Evolutionary conservation across 2,888 invertebrate genomes (phyloP).

Genomic region (Adineta ricciae): DNA sequence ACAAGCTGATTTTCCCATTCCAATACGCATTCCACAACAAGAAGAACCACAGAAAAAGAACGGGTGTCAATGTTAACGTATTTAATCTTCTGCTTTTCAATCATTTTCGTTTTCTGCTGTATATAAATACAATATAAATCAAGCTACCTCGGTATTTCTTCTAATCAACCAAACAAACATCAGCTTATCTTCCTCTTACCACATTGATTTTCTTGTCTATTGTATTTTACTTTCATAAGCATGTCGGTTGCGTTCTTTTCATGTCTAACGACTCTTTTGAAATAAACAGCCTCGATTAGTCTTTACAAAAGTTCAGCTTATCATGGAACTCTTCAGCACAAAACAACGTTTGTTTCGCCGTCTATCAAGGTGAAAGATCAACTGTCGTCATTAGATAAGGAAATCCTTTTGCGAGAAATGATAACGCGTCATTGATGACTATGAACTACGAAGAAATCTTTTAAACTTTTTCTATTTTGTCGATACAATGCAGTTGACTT

Average conservation of each 20-base stretch:
- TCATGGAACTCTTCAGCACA: too few species aligned
- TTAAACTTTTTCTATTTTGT: too few species aligned
- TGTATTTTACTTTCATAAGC: not conserved
- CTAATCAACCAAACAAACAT: not conserved
- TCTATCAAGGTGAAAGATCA: too few species aligned
- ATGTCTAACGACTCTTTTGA: not conserved
- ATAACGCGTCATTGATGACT: too few species aligned
- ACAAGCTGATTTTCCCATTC: constrained; percentile 30
- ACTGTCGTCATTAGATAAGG: too few species aligned
- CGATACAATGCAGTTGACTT: too few species aligned
- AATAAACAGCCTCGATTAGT: not conserved
- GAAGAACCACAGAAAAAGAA: not conserved
- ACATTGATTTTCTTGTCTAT: not conserved
- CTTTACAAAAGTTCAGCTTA: not conserved
- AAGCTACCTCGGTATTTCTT: not conserved
- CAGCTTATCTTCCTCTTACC: not conserved
- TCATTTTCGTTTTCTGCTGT: not conserved
- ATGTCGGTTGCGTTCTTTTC: not conserved
- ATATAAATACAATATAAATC: not conserved
- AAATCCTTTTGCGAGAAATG: too few species aligned
- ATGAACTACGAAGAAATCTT: too few species aligned
- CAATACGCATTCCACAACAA: constrained; percentile 8
- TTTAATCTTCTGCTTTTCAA: not conserved
- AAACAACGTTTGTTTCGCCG: too few species aligned
- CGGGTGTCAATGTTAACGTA: not conserved